These are phyloP conservation scores for Acestrorhynchus altus DNA, from an alignment of 2,797 vertebrate genomes.

Conservation along the genomic window DNA sequence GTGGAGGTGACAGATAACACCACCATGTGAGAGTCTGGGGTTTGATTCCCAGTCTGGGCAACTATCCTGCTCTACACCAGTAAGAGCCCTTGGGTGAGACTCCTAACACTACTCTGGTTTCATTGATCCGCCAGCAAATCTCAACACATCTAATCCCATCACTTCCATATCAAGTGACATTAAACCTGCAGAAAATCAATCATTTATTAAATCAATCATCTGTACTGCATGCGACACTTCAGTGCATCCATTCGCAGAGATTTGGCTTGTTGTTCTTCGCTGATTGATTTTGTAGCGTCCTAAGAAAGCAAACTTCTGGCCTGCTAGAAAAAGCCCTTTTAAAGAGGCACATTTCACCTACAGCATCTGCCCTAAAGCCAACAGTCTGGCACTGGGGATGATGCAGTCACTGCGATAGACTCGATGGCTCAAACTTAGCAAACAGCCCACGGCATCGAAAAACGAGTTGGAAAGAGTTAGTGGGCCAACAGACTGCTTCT, in stretches of 20 bases:
- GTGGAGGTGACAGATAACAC: too few relatives aligned
- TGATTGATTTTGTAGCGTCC: slow-evolving; percentile 22
- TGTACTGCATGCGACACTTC: slow-evolving; percentile 3
- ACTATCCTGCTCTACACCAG: too few relatives aligned
- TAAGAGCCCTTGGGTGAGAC: too few relatives aligned
- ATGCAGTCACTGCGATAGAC: slow-evolving; percentile 17
- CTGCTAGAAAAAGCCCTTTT: slow-evolving; percentile 2
- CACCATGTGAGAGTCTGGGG: too few relatives aligned
- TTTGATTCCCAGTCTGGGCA: too few relatives aligned
- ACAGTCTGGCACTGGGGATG: not conserved
- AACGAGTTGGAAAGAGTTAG: slow-evolving; percentile 6
- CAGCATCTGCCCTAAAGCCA: not conserved
- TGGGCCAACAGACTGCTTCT: slow-evolving; percentile 34
- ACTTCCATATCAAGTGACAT: not conserved
- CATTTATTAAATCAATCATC: slow-evolving; percentile 13
- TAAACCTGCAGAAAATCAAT: not conserved
- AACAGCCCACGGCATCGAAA: slow-evolving; percentile 33
- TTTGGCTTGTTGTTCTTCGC: not conserved
- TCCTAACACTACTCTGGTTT: too few relatives aligned
- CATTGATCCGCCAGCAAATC: not conserved
- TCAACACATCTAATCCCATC: slow-evolving; percentile 14
- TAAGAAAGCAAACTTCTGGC: slow-evolving; percentile 15
- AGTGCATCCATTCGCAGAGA: not conserved
- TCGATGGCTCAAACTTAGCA: slow-evolving; percentile 38
- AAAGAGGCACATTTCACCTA: not conserved